Evolutionary conservation across 1,140 invertebrate species (phyloP), one percentile per base, ranked within the genome.

Genomic region (Cotesia glomerata): DNA sequence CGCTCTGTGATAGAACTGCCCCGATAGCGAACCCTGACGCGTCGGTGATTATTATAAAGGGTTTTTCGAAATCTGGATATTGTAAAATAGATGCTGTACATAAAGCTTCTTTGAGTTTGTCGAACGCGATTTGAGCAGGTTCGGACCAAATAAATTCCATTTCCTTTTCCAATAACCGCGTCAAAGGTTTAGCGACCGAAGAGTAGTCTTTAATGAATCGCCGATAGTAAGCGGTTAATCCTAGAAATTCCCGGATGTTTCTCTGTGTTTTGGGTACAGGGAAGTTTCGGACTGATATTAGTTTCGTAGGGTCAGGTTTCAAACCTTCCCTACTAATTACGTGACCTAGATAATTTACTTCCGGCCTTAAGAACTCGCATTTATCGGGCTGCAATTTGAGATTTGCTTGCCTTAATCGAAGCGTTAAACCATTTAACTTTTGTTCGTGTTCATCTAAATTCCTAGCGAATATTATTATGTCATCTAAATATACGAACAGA

Each of bases 61-160:
- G 18, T 68, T 79, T 74, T 11, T 64, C 16, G 67, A 80, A 79
- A 65, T 81, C 70, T 0, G 78, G 77, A 62, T 75, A 79, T 76
- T 76, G 54, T 16, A 78, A 61, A n/a, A 78, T 70, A 11, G 74
- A 75, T n/a, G 72, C 71, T 8, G 51, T 58, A 4, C 49, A 71
- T n/a, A 76, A 36, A 13, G 35, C n/a, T 76, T 78, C 16, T 11
- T n/a, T 69, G 5, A 69, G 39, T 14, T 26, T 69, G 3, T 69
- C 36, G 32, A 69, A 58, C 39, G 67, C 67, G 3, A 11, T 35
- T 14, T 69, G 52, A 36, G 36, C n/a, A 14, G 32, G 1, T 1
- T 69, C 16, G 0, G 52, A 11, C 54, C 54, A 69, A n/a, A 4
- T 54, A 54, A 69, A 69, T 9, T 58, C 67, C 2, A n/a, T 13